Evolutionary conservation across 2,797 vertebrate species (phyloP).

Genomic region (Poecilia gillii): DNA sequence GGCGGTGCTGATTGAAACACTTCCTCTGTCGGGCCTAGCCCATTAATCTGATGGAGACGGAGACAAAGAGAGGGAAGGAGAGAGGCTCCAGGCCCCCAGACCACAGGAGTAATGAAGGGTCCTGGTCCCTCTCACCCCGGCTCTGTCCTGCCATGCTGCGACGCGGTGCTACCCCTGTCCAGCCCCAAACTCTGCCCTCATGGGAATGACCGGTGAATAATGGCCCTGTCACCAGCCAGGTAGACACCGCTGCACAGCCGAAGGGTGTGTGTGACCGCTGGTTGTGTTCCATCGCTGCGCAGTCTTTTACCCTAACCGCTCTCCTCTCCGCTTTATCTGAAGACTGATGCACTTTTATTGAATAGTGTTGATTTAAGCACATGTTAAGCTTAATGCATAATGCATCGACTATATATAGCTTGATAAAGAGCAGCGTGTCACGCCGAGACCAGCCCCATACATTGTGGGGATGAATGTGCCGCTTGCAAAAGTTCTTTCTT

Average conservation of each 20-base stretch:
- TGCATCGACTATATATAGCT: slow-evolving; percentile 81
- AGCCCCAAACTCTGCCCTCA: slow-evolving; percentile 87
- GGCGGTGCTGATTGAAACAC: slow-evolving; percentile 95
- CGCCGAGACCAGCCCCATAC: slow-evolving; percentile 73
- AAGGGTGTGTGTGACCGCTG: slow-evolving; percentile 72
- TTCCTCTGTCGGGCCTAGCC: slow-evolving; percentile 93
- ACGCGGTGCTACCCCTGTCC: slow-evolving; percentile 73
- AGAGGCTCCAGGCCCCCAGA: slow-evolving; percentile 61
- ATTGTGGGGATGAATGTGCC: slow-evolving; percentile 78
- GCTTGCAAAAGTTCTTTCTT: slow-evolving; percentile 76
- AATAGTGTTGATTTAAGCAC: slow-evolving; percentile 79
- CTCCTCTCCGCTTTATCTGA: slow-evolving; percentile 64
- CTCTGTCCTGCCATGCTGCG: slow-evolving; percentile 70
- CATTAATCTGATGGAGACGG: slow-evolving; percentile 90
- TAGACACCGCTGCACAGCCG: slow-evolving; percentile 80
- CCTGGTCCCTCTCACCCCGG: slow-evolving; percentile 76
- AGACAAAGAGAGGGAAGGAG: slow-evolving; percentile 63
- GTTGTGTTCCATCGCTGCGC: slow-evolving; percentile 36
- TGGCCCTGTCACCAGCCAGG: slow-evolving; percentile 91
- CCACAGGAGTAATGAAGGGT: slow-evolving; percentile 76
- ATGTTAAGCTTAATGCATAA: slow-evolving; percentile 80
- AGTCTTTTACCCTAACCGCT: slow-evolving; percentile 73
- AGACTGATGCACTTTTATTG: slow-evolving; percentile 73
- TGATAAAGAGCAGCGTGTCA: slow-evolving; percentile 81
- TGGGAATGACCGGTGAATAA: slow-evolving; percentile 91